phyloP scores from a whole-genome alignment of 2,797 vertebrate genomes.

The Denticeps clupeoides region DNA sequence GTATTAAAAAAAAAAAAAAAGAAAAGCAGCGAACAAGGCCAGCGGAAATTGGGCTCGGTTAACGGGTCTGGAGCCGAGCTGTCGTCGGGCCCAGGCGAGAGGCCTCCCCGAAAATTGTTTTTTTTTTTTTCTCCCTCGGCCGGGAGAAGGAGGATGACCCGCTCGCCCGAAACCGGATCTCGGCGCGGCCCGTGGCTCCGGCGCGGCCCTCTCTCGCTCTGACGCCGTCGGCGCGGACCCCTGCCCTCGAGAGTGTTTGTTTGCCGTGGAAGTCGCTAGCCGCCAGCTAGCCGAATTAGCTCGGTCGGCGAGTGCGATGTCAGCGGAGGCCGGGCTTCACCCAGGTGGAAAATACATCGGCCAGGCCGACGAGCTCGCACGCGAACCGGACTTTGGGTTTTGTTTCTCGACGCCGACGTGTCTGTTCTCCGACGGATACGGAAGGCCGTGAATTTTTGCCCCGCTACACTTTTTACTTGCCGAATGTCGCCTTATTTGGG shows the following conservation, averaged over 20 bases:
- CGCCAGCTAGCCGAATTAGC: slow-evolving; percentile 5
- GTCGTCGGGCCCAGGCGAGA: slow-evolving; percentile 49
- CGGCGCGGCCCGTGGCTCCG: slow-evolving; percentile 29
- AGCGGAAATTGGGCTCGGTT: slow-evolving; percentile 49
- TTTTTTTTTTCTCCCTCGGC: too few species aligned
- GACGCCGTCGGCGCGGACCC: too few species aligned
- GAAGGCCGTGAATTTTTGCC: not conserved
- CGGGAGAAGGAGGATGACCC: slow-evolving; percentile 53
- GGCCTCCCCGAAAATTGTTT: slow-evolving; percentile 54
- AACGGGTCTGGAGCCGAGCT: slow-evolving; percentile 45
- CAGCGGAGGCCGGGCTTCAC: slow-evolving; percentile 24
- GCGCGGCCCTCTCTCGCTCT: too few species aligned
- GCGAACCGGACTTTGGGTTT: too few species aligned
- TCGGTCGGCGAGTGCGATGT: slow-evolving; percentile 14
- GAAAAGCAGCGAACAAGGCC: slow-evolving; percentile 32
- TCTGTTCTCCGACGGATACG: too few species aligned
- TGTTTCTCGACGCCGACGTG: too few species aligned
- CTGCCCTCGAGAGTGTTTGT: too few species aligned
- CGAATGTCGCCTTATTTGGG: not conserved
- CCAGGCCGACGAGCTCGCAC: not conserved
- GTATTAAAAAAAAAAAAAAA: not conserved
- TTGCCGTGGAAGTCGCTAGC: slow-evolving; percentile 1
- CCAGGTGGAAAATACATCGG: slow-evolving; percentile 11
- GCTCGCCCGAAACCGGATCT: slow-evolving; percentile 43
- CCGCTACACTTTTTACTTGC: not conserved